Evolutionary conservation across 2,113 vertebrate genomes (phyloP), one percentile per base, ranked within the genome.

Genomic region (Hemibagrus wyckioides): DNA sequence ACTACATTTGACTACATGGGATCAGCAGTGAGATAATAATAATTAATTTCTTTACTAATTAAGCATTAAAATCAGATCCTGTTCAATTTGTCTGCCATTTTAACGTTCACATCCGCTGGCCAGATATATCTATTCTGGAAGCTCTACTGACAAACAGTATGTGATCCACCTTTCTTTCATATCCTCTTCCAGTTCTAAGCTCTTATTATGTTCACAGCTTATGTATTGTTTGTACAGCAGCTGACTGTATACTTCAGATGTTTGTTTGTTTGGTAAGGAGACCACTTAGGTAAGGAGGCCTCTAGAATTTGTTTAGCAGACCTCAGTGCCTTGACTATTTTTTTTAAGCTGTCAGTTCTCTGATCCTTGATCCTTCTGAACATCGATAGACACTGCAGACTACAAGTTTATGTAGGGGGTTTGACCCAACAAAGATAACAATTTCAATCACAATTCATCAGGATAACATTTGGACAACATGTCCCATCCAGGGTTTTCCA

Each of bases 291-390:
- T n/a, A n/a, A n/a, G n/a, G n/a, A n/a, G n/a, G n/a, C 48, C 28
- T 33, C 2, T 5, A 77, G 75, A 0, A 48, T 77, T 73, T 73
- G 19, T 25, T 73, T 48, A 48, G 44, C 44, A 48, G 44, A 48
- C 44, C 44, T 7, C 4, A 7, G 44, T 3, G n/a, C n/a, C n/a
- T n/a, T n/a, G n/a, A n/a, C n/a, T n/a, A n/a, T n/a, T n/a, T 48
- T 76, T 50, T 19, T 19, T 11, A 30, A 54, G 75, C 28, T 50
- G 28, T 14, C 44, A 77, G n/a, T 11, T 9, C 25, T 76, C 10
- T 52, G 76, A 52, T 79, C 28, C 76, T 54, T 54, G 76, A 79
- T 79, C 76, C 76, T 79, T 48, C 76, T 8, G 7, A 79, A 54
- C 48, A 77, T 50, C n/a, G 25, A 52, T 30, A 76, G 41, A 76